Evolutionary conservation across 2,113 vertebrate species (phyloP).

Genomic region (Thunnus maccoyii): DNA sequence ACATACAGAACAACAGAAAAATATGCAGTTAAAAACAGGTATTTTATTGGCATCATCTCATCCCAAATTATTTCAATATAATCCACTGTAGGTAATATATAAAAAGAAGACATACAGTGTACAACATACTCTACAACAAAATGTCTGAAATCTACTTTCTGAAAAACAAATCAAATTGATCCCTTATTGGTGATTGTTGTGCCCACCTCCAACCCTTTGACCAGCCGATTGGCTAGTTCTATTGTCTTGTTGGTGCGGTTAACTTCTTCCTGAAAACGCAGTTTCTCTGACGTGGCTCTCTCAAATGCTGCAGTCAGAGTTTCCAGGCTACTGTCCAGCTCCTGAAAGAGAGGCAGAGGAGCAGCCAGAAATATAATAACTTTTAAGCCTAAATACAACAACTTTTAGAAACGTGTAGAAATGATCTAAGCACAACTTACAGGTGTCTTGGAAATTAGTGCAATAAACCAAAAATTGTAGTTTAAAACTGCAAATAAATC

Average conservation of each 20-base stretch:
- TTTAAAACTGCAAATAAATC: too few relatives aligned
- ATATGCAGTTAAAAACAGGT: too few relatives aligned
- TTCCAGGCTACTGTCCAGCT: conserved; percentile 91
- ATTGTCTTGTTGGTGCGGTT: conserved; percentile 96
- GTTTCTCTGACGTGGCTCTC: conserved; percentile 93
- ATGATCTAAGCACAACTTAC: too few relatives aligned
- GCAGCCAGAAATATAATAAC: too few relatives aligned
- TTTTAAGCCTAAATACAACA: too few relatives aligned
- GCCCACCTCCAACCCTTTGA: conserved; percentile 95
- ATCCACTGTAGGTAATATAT: too few relatives aligned
- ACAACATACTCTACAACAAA: not conserved
- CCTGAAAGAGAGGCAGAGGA: conserved; percentile 75
- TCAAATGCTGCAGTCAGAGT: conserved; percentile 88
- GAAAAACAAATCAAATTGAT: not conserved
- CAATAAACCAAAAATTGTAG: too few relatives aligned
- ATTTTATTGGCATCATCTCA: too few relatives aligned
- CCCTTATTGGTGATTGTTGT: not conserved
- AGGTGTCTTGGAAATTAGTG: too few relatives aligned
- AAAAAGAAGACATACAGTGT: too few relatives aligned
- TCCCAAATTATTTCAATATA: too few relatives aligned
- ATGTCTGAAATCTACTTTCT: not conserved
- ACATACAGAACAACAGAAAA: not conserved
- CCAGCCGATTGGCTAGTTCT: conserved; percentile 96
- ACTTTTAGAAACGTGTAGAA: too few relatives aligned
- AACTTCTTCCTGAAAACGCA: conserved; percentile 93